A percentile compares a stretch with the other conserved stretches of the same genome.
phyloP scores from a whole-genome alignment of 2,888 invertebrate species.

The Ptychoptera albimana region DNA sequence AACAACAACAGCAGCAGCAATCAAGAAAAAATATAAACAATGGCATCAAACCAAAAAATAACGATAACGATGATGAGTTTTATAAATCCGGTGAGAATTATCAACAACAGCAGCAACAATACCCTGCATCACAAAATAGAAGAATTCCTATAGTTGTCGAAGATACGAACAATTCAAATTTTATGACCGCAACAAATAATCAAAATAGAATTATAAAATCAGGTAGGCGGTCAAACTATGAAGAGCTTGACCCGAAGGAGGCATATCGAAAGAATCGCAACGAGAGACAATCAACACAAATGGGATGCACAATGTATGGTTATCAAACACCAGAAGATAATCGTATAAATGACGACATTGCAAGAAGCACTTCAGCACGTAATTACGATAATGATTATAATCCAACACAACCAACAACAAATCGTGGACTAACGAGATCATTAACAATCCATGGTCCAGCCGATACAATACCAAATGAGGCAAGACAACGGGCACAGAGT shows the following conservation, averaged over 20 bases:
- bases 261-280: neutral
- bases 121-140: too few relatives aligned
- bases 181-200: neutral
- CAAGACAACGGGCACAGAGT: slow-evolving; percentile 7
- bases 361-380: neutral
- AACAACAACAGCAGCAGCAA: too few relatives aligned
- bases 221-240: neutral
- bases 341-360: neutral
- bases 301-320: neutral
- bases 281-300: neutral
- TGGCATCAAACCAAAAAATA: too few relatives aligned
- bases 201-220: neutral
- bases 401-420: neutral
- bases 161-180: too few relatives aligned
- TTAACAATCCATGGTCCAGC: neutral
- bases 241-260: neutral
- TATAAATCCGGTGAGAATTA: too few relatives aligned
- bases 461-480: neutral
- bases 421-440: neutral
- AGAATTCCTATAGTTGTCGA: too few relatives aligned
- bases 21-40: too few relatives aligned
- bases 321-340: neutral
- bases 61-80: too few relatives aligned
- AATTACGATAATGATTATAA: neutral
- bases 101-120: too few relatives aligned